phyloP scores from a whole-genome alignment of 2,113 vertebrate genomes.

The Leptosomus discolor region DNA sequence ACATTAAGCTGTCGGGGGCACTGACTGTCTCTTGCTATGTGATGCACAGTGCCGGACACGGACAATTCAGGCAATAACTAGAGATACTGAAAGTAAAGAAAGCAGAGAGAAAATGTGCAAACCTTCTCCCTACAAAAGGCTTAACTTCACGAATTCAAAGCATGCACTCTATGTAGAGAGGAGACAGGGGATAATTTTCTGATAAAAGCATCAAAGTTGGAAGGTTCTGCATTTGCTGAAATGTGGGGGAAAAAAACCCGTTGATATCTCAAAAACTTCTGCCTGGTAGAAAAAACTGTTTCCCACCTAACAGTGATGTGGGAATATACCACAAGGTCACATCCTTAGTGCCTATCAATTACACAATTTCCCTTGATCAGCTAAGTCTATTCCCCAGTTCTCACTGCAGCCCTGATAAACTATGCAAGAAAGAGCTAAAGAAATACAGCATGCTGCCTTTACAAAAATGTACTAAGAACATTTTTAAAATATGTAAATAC shows the following conservation, averaged over 20 bases:
- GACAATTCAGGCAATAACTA: slow-evolving; percentile 5
- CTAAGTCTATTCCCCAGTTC: not conserved
- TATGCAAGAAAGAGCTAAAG: not conserved
- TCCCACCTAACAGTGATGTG: not conserved
- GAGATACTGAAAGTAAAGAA: not conserved
- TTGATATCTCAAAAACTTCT: not conserved
- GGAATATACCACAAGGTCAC: slow-evolving; percentile 41
- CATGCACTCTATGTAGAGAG: not conserved
- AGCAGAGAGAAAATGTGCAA: not conserved
- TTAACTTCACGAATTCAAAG: slow-evolving; percentile 44
- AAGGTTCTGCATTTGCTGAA: slow-evolving; percentile 15
- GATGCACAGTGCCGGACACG: not conserved
- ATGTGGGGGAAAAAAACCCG: rapidly evolving
- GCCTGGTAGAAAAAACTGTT: not conserved
- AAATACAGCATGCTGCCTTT: not conserved
- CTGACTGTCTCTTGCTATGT: not conserved
- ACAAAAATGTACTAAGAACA: not conserved
- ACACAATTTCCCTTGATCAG: slow-evolving; percentile 36
- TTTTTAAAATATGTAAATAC: slow-evolving; percentile 47
- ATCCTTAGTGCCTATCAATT: slow-evolving; percentile 31
- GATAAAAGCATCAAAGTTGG: slow-evolving; percentile 44
- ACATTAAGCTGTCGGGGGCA: not conserved
- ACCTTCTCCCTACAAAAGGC: not conserved
- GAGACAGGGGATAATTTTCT: slow-evolving; percentile 48
- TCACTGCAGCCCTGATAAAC: not conserved